Evolutionary conservation across 2,113 vertebrate genomes (phyloP), one percentile per base, ranked within the genome.

Genomic region (Gavia stellata): DNA sequence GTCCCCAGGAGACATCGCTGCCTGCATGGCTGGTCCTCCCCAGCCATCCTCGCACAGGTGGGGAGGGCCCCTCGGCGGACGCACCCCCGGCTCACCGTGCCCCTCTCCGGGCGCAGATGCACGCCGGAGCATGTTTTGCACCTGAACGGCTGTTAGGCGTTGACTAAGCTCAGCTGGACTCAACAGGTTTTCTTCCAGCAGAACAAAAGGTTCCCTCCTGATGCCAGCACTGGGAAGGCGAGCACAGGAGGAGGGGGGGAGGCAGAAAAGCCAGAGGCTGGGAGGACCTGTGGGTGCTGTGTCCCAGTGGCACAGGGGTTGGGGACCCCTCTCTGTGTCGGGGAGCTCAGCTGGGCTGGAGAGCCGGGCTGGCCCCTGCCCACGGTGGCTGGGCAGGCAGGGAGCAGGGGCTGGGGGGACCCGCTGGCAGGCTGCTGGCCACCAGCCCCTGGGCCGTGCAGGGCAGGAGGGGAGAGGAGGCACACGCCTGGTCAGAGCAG

Each of bases 281-380:
- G 34, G 56, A 70, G 45, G 14, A 42, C 33, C 15, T 53, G 26
- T 1, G 12, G 34, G 14, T 47, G 52, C 34, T 23, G 14, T 52
- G 44, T 58, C n/a, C 34, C 17, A 25, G 14, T 12, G 34, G 47
- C 50, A 44, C 0, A 0, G 31, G 3, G 3, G 2, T 2, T 38
- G 14, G 36, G 42, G 38, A 50, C 34, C 4, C 13, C n/a, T 59
- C 29, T 81, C 33, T 25, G 28, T 61, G 31, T 21, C 6, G 17
- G 42, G 62, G 49, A 85, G 56, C 44, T 67, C 38, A 36, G 49
- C 17, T 45, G 56, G 56, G 52, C 44, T 59, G 28, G 17, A 34
- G 58, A 81, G 4, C 14, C 1, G 1, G 15, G 18, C 52, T 72
- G 53, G 23, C 3, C 12, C 11, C 10, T 59, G 34, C 17, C 45